Percentiles rank a stretch among this genome's conserved stretches.
phyloP scores from a whole-genome alignment of 2,888 invertebrate genomes.

The Acanthoscelides obtectus region DNA sequence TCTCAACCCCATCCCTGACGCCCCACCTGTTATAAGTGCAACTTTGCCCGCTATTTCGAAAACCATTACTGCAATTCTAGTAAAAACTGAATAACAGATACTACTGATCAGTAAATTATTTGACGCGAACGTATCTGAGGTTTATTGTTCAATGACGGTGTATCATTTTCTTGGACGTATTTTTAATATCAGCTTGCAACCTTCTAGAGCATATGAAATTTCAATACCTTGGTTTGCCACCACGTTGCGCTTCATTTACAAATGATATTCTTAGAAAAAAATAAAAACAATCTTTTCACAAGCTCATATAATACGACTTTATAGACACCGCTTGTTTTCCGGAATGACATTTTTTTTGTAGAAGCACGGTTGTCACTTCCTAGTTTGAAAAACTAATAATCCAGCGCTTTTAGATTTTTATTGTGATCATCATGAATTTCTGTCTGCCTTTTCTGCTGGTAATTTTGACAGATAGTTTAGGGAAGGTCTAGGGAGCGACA shows the following conservation, averaged over 20 bases:
- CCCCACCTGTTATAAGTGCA: slow-evolving; percentile 12
- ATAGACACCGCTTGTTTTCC: too few species aligned
- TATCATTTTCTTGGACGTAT: neutral
- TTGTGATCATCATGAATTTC: too few species aligned
- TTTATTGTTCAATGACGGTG: neutral
- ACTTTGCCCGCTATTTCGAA: slow-evolving; percentile 8
- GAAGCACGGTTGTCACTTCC: too few species aligned
- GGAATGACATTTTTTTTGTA: too few species aligned
- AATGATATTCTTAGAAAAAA: too few species aligned
- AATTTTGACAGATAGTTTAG: too few species aligned
- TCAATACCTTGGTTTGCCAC: neutral
- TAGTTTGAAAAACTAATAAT: too few species aligned
- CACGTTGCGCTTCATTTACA: neutral
- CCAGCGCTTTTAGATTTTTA: too few species aligned
- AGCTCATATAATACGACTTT: too few species aligned
- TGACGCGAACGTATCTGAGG: neutral
- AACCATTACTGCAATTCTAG: slow-evolving; percentile 4
- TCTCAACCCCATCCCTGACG: slow-evolving; percentile 13
- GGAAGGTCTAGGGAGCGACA: too few species aligned
- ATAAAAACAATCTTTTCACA: too few species aligned
- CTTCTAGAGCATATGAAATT: neutral
- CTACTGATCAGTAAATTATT: neutral
- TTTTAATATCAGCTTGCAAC: neutral
- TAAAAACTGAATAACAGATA: neutral
- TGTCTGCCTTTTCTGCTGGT: too few species aligned